Evolutionary conservation across 1,140 invertebrate genomes (phyloP), one percentile per base, ranked within the genome.

Genomic region (Brachionus angularis): DNA sequence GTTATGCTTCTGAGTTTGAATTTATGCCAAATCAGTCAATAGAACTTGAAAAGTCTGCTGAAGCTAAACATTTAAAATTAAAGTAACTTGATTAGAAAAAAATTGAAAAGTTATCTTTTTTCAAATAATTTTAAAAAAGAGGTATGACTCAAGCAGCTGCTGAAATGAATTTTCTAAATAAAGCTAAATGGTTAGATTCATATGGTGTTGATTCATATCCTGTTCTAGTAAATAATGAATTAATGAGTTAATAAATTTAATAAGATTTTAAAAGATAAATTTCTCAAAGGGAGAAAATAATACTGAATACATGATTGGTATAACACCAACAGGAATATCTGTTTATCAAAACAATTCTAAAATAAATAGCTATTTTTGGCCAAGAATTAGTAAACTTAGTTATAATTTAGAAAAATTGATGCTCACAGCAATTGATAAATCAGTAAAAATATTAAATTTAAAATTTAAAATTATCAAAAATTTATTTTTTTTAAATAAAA

Each of bases 11-110:
- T 18, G 78, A 79, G 69, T 79, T 81, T 73, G 73, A 78, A 46
- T 79, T 83, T 74, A 72, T 81, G 44, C 87, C 91, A 18, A 91
- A 93, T 81, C 93, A 97, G 82, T 91, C 91, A 46, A 86, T 90
- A 27, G 91, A 93, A 77, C 82, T 96, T 74, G 94, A 98, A 82
- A 84, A 86, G 16, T 85, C 88, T 74, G 92, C 96, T 75, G 86
- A 89, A 31, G 89, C 93, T 75, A 85, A 93, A 72, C 93, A 96
- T 79, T 88, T 91, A 79, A 88, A 87, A 70, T 83, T 93, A 47
- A 85, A 86, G 89, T 91, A 85, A 86, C 8, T 42, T 42, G 16
- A 42, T n/a, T n/a, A n/a, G 39, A 46, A 16, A 49, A 27, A 21
- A 25, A 29, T 44, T 7, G 18, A 50, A 7, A 5, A 50, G n/a